Evolutionary conservation across 2,888 invertebrate species (phyloP), one percentile per base, ranked within the genome.

Genomic region (Mesochorus sp.): DNA sequence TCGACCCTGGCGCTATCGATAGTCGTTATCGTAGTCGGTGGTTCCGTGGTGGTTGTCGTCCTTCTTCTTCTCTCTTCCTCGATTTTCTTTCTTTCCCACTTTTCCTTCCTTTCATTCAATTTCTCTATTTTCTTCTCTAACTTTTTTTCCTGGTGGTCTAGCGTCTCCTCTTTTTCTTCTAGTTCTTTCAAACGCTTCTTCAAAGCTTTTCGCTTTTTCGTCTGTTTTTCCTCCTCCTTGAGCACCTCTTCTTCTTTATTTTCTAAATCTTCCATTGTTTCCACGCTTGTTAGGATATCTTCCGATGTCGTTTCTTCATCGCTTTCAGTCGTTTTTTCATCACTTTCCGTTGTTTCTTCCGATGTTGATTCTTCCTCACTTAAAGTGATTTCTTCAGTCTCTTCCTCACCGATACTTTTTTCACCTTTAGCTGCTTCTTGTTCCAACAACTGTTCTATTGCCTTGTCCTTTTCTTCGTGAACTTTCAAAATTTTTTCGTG

Each of bases 161-260:
- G 19, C 21, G 71, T 53, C 37, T 47, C 51, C 6, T 76, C 71
- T 53, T 39, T 67, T 21, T 34, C 39, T 24, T 62, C 42, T 19
- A 71, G 19, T 0, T 62, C 49, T 17, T 55, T 53, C 53, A 49
- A 24, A 3, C n/a, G 37, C 2, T 75, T 42, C 1, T 80, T 79
- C 0, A 64, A 47, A 4, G 55, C 8, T 2, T 39, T 0, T 10
- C 72, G 67, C 10, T 26, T 62, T 31, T 57, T 55, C 3, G 64
- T 19, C 44, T 71, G 53, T 6, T 42, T 24, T 12, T 62, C 4
- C 12, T 76, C 79, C 42, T 73, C 78, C 5, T 74, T 66, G 3
- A n/a, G 31, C 26, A 85, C 49, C 10, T 74, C 62, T 6, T 61
- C 53, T 21, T 84, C 81, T 0, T 39, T 37, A 0, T 53, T 21